phyloP scores from a whole-genome alignment of 2,113 vertebrate species.

The Platichthys stellatus region DNA sequence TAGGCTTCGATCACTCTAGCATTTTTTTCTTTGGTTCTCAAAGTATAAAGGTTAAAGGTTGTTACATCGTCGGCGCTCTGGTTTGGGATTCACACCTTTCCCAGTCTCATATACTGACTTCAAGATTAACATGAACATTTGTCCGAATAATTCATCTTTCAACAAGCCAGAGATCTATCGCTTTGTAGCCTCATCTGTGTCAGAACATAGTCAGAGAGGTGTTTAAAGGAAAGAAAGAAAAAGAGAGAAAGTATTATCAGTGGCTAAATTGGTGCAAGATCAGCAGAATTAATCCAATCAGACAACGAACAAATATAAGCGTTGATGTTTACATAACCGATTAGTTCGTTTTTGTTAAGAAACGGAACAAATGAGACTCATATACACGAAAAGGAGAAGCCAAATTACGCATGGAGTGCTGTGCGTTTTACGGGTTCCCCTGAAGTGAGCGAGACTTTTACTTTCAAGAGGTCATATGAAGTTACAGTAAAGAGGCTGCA shows the following conservation, averaged over 20 bases:
- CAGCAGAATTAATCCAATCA: background rate
- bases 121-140: background rate
- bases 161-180: background rate
- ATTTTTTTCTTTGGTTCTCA: too few species aligned
- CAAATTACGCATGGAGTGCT: too few species aligned
- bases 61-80: background rate
- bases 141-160: background rate
- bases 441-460: slow-evolving; percentile 22
- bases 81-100: background rate
- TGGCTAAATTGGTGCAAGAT: background rate
- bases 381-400: too few species aligned
- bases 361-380: too few species aligned
- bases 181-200: too few species aligned
- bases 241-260: background rate
- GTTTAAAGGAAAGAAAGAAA: too few species aligned
- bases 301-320: background rate
- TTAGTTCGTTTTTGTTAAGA: too few species aligned
- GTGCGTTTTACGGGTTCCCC: background rate
- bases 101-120: background rate
- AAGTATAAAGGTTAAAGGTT: background rate
- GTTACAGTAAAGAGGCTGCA: background rate
- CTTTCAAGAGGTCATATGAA: slow-evolving; percentile 21
- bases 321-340: background rate
- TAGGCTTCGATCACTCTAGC: too few species aligned
- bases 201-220: too few species aligned